A percentile compares a stretch with the other conserved stretches of the same genome.
Evolutionary conservation across 2,888 invertebrate species (phyloP).

Genomic region (Caenorhabditis zanzibari): DNA sequence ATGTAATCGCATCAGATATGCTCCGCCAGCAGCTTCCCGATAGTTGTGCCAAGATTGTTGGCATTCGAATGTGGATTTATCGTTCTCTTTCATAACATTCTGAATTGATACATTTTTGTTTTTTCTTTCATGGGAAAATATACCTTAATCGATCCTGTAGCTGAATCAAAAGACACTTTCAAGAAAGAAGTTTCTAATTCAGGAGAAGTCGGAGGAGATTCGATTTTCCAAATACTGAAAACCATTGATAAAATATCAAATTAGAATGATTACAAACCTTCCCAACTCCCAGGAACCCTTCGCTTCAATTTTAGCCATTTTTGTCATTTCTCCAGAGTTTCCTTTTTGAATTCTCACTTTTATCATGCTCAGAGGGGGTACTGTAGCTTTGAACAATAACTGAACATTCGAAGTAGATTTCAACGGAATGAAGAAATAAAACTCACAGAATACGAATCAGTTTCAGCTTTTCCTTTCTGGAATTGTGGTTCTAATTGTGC

Average conservation of each 20-base stretch:
- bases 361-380: constrained; percentile 64
- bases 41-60: constrained; percentile 40
- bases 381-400: constrained; percentile 63
- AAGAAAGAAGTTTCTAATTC: constrained; percentile 15
- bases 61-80: constrained; percentile 17
- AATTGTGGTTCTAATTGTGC: constrained; percentile 74
- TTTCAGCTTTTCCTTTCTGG: constrained; percentile 54
- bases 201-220: neutral
- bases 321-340: constrained; percentile 49
- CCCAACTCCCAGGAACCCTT: constrained; percentile 29
- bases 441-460: constrained; percentile 54
- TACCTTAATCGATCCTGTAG: constrained; percentile 38
- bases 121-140: no score
- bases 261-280: neutral
- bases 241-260: neutral
- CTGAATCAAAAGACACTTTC: neutral
- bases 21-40: constrained; percentile 66
- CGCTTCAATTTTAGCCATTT: constrained; percentile 41
- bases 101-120: no score
- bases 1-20: constrained; percentile 70
- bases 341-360: constrained; percentile 46
- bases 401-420: constrained; percentile 39
- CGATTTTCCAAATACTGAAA: constrained; percentile 20
- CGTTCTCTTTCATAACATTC: constrained; percentile 11
- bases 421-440: neutral